A percentile compares a stretch with the other conserved stretches of the same genome.
phyloP scores from a whole-genome alignment of 2,888 invertebrate species.

The Tanypteryx hageni region DNA sequence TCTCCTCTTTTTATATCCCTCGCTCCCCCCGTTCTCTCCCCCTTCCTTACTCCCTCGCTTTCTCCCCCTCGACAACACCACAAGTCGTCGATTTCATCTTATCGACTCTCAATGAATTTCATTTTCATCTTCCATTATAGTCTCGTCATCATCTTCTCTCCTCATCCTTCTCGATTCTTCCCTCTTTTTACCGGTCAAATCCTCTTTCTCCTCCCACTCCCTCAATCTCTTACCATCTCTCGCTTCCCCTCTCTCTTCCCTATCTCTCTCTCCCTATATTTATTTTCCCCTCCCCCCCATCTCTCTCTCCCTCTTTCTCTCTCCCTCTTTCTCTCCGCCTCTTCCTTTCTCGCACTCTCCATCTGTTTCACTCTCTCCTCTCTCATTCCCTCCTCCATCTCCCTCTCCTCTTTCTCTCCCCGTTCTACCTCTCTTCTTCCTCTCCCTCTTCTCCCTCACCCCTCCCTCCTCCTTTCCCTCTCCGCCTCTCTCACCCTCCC shows the following conservation, averaged over 20 bases:
- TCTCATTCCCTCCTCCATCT: background rate
- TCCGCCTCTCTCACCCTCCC: background rate
- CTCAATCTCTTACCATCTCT: no score
- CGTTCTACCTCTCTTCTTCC: background rate
- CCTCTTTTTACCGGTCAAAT: background rate
- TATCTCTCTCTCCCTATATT: background rate
- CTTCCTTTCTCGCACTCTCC: background rate
- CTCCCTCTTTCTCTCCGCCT: background rate
- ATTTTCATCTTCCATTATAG: slow-evolving; percentile 52
- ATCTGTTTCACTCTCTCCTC: background rate
- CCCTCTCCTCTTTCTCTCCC: background rate
- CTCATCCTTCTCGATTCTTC: background rate
- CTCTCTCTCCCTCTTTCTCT: background rate
- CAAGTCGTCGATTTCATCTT: slow-evolving; percentile 38
- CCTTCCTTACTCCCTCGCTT: no score
- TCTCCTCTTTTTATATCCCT: background rate
- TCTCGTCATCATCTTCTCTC: background rate
- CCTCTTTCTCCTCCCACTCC: background rate
- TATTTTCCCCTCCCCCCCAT: background rate
- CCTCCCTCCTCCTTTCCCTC: background rate
- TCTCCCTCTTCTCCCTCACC: background rate
- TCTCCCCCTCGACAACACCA: slow-evolving; percentile 28
- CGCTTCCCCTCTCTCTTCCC: background rate
- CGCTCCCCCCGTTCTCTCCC: background rate
- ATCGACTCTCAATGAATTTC: slow-evolving; percentile 64